Evolutionary conservation across 2,797 vertebrate genomes (phyloP).

Genomic region (Leptoclinus maculatus): DNA sequence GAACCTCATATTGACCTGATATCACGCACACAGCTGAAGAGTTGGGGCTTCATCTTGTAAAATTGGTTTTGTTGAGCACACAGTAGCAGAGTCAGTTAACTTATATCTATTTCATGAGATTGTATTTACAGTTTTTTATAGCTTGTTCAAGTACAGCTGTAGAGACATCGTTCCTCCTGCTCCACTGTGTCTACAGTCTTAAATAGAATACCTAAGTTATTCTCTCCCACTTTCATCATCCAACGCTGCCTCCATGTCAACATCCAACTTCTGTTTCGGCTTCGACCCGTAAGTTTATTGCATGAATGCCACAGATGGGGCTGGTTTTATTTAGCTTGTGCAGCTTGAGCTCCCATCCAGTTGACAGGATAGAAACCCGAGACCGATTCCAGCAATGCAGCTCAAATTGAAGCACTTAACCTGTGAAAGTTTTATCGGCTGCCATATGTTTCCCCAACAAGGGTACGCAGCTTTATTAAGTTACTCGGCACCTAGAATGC

Average conservation of each 20-base stretch:
- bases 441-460: slow-evolving; percentile 16
- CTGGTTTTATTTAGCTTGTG: slow-evolving; percentile 14
- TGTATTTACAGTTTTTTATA: slow-evolving; percentile 2
- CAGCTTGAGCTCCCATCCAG: neutral
- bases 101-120: slow-evolving; percentile 2
- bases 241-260: slow-evolving; percentile 15
- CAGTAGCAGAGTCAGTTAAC: neutral
- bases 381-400: neutral
- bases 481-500: neutral
- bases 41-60: neutral
- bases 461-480: neutral
- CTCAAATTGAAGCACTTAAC: slow-evolving; percentile 22
- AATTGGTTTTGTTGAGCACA: neutral
- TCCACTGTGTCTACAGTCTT: neutral
- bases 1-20: neutral
- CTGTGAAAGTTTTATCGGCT: neutral
- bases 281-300: slow-evolving; percentile 9
- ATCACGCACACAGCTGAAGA: neutral
- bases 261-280: slow-evolving; percentile 20
- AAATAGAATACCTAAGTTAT: slow-evolving; percentile 12
- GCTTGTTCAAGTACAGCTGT: slow-evolving; percentile 11
- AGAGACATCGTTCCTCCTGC: slow-evolving; percentile 4
- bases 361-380: slow-evolving; percentile 6
- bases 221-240: slow-evolving; percentile 6
- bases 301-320: neutral